These are phyloP conservation scores for Simalia tracyae DNA, from an alignment of 2,797 vertebrate species.

Conservation along the genomic window DNA sequence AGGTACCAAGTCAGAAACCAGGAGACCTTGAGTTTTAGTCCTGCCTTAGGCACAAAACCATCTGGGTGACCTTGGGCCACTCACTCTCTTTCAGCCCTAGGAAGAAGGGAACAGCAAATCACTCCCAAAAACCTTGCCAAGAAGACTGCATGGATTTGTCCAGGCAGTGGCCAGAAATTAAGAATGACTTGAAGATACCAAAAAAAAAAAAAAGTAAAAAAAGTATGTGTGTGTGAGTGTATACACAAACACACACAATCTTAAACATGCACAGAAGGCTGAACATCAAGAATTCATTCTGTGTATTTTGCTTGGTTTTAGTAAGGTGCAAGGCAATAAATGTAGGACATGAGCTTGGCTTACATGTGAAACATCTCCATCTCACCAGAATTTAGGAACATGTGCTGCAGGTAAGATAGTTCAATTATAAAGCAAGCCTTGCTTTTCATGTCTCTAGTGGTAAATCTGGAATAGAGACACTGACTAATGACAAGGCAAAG, in stretches of 20 bases:
- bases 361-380: background rate
- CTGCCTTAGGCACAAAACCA: no score
- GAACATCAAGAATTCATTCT: background rate
- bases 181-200: no score
- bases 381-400: background rate
- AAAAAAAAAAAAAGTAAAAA: no score
- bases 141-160: background rate
- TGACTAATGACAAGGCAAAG: background rate
- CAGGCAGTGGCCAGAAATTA: no score
- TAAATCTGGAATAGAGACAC: background rate
- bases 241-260: background rate
- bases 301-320: background rate
- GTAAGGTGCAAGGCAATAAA: no score
- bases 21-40: no score
- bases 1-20: no score
- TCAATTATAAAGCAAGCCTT: background rate
- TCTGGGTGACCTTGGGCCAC: no score
- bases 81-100: background rate
- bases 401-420: background rate
- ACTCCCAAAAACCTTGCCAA: no score
- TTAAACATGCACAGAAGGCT: background rate
- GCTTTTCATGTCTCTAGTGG: background rate
- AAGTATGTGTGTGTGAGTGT: no score
- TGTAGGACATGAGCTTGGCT: background rate
- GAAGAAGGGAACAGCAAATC: no score